Evolutionary conservation across 2,888 invertebrate genomes (phyloP).

Genomic region (Orthonychiurus folsomi): DNA sequence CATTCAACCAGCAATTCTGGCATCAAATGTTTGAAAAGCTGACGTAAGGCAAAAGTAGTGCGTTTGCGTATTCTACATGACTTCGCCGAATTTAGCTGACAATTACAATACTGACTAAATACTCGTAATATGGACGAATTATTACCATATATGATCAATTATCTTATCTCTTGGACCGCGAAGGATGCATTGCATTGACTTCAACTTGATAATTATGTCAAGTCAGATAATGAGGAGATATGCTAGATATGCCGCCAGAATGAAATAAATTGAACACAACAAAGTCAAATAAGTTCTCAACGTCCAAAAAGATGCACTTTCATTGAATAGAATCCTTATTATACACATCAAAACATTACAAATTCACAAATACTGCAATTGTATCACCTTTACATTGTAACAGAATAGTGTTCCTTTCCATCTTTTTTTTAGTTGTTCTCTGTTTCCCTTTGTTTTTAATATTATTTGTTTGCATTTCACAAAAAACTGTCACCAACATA

Average conservation of each 20-base stretch:
- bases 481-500: conserved; percentile 9
- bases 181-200: too few relatives aligned
- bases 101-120: too few relatives aligned
- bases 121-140: too few relatives aligned
- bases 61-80: too few relatives aligned
- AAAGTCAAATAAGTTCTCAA: not conserved
- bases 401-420: conserved; percentile 24
- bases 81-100: too few relatives aligned
- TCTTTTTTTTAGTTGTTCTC: conserved; percentile 11
- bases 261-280: not conserved
- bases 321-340: conserved; percentile 11
- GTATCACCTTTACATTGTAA: conserved; percentile 31
- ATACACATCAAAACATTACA: conserved; percentile 32
- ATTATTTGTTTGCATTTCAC: conserved; percentile 7
- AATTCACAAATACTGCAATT: conserved; percentile 32
- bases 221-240: not conserved
- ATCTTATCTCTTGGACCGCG: too few relatives aligned
- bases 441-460: not conserved
- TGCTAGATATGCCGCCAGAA: not conserved
- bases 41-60: too few relatives aligned
- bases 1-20: too few relatives aligned
- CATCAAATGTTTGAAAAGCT: too few relatives aligned
- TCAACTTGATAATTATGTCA: too few relatives aligned
- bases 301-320: conserved; percentile 11
- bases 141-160: too few relatives aligned